These are phyloP conservation scores for Tamandua tetradactyla DNA, from an alignment of 2,797 vertebrate species.

Conservation along the genomic window DNA sequence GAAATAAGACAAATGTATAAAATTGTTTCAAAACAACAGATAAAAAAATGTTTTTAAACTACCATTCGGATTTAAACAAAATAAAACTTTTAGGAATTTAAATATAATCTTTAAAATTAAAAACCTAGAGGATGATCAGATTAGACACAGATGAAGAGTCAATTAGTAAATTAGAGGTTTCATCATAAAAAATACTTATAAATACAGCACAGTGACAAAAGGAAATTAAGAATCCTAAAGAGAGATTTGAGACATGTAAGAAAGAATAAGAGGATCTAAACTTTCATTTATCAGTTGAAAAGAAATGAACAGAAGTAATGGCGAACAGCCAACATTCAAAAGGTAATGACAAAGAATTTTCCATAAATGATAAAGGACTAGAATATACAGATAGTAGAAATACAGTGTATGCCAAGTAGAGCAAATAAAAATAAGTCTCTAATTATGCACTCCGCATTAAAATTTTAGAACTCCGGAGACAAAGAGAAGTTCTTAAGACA, in stretches of 20 bases:
- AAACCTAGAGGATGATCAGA: not conserved
- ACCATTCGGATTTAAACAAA: not conserved
- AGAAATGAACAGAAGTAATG: not conserved
- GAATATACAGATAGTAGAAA: not conserved
- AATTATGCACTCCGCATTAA: not conserved
- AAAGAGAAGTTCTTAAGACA: not conserved
- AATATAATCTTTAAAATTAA: conserved; percentile 17
- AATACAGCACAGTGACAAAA: not conserved
- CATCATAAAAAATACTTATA: not conserved
- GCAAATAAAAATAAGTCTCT: not conserved
- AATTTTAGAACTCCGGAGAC: not conserved
- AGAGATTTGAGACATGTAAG: not conserved
- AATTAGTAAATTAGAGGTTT: not conserved
- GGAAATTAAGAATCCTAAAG: not conserved
- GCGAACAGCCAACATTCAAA: not conserved
- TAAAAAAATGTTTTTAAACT: not conserved
- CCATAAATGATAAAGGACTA: not conserved
- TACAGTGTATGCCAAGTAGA: not conserved
- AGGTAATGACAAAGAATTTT: not conserved
- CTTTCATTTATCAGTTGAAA: not conserved
- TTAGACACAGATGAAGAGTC: not conserved
- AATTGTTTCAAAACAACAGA: not conserved
- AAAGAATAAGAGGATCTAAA: not conserved
- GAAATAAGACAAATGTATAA: not conserved
- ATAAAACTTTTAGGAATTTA: not conserved